These are phyloP conservation scores for Propsilocerus akamusi DNA, from an alignment of 1,140 invertebrate genomes.

Conservation along the genomic window DNA sequence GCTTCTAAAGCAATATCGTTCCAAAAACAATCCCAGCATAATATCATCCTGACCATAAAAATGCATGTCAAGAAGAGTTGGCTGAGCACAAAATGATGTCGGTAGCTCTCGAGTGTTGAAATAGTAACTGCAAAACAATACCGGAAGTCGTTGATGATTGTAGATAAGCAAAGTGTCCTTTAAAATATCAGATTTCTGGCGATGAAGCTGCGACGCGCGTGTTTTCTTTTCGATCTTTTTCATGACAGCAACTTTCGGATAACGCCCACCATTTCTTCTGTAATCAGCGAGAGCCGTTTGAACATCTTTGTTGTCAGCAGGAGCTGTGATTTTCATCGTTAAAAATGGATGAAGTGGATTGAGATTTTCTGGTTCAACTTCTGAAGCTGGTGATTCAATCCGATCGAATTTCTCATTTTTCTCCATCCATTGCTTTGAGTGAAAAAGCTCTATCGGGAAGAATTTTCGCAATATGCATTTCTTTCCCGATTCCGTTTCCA, in stretches of 20 bases:
- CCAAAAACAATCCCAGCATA: constrained; percentile 81
- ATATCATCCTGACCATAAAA: constrained; percentile 91
- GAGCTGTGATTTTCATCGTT: constrained; percentile 40
- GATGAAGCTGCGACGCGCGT: constrained; percentile 9
- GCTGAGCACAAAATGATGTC: constrained; percentile 17
- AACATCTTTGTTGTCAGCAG: constrained; percentile 40
- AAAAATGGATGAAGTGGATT: constrained; percentile 49
- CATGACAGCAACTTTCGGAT: constrained; percentile 20
- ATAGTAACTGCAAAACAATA: constrained; percentile 86
- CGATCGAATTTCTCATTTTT: constrained; percentile 13
- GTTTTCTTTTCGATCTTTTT: constrained; percentile 14
- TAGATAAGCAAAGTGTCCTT: constrained; percentile 68
- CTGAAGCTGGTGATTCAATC: constrained; percentile 1
- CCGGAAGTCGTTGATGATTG: constrained; percentile 73
- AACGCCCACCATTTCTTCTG: constrained; percentile 63
- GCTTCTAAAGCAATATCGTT: constrained; percentile 74
- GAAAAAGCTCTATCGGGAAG: constrained; percentile 65
- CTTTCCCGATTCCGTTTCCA: constrained; percentile 68
- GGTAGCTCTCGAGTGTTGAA: constrained; percentile 21
- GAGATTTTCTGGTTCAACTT: constrained; percentile 13
- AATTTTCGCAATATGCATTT: constrained; percentile 56
- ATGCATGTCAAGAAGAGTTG: constrained; percentile 47
- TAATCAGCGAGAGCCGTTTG: constrained; percentile 65
- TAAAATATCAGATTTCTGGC: constrained; percentile 6
- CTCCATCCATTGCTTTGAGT: constrained; percentile 36